Evolutionary conservation across 2,113 vertebrate genomes (phyloP), one percentile per base, ranked within the genome.

Genomic region (Upupa epops): DNA sequence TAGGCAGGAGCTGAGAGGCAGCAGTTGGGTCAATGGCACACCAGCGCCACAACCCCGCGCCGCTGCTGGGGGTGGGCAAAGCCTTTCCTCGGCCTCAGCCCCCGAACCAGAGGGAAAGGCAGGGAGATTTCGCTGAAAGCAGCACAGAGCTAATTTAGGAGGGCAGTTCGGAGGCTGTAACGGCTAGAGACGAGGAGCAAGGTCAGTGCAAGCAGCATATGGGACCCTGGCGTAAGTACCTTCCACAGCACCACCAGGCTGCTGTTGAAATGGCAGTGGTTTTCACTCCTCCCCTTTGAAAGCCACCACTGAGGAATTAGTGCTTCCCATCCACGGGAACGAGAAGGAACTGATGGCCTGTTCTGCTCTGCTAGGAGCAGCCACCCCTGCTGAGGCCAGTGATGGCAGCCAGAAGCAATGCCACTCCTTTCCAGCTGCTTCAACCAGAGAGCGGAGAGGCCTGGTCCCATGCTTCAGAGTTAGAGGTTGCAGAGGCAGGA

Each of bases 131-230:
- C 45, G 11, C 51, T 79, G 65, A 14, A 84, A 65, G 71, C 6
- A 81, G 61, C 32, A 24, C 13, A 29, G 40, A 64, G 72, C 22
- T 68, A 46, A 82, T 59, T 80, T 49, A 55, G 46, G n/a, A 73
- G 61, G 82, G 78, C 21, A 51, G 40, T 55, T 61, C 25, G 42
- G 45, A 52, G 45, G n/a, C 59, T 74, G 52, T 25, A 70, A 17
- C n/a, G 51, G 32, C 70, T 58, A 65, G 77, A 89, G 88, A 83
- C 61, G n/a, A 89, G 85, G 82, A 84, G 85, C 82, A 89, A 86
- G 88, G 89, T 45, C 92, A 84, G 78, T 59, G 74, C 65, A 61
- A 89, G 46, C 19, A 61, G 66, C 31, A 11, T 51, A 59, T 11
- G 65, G 40, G 25, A 21, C 32, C 77, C 78, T 93, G 32, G 32